Base-by-base conservation (phyloP, 2,888 invertebrate species). In the Himalopsyche kuldschensis region DNA sequence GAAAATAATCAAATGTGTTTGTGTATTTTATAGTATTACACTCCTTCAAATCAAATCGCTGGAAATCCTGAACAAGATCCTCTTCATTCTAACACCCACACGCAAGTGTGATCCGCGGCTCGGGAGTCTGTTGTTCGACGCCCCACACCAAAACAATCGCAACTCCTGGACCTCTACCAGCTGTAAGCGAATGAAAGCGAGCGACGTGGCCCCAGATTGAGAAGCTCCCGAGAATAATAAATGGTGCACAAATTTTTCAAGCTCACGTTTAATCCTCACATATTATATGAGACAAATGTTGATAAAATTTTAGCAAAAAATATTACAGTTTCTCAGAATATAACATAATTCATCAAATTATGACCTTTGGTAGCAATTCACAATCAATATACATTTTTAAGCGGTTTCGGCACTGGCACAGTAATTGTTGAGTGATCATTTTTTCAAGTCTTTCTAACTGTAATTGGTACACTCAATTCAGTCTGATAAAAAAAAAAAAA, bases 81-180 rank as follows among this genome's bases (percentile, higher is more conserved):
- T 86, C 93, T 96, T 83, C 96, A 96, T 91, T 95, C 95, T 91
- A 96, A 96, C 90, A 96, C 94, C 47, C 95, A 96, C 90, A 96
- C 96, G 87, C 96, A 97, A 90, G 96, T 97, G 91, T 97, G 95
- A 96, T 94, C 93, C 90, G 91, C 92, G 89, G 93, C 92, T 90
- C 93, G 93, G 90, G 90, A 92, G 90, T 93, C 89, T 88, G 89
- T 87, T 88, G 88, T 85, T 89, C 89, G 85, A 88, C 90, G 85
- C 90, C 90, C 87, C 91, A 78, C 83, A 17, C 90, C 86, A 93
- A 89, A 90, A 95, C 93, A 94, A 91, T 90, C 88, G 89, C 90
- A 89, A 91, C 92, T 93, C 87, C 91, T 91, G 87, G 93, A 92
- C 88, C 91, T 91, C 0, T 91, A 90, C 85, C 91, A 91, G 88